phyloP scores from a whole-genome alignment of 2,888 invertebrate genomes.

The Cantharis lateralis region DNA sequence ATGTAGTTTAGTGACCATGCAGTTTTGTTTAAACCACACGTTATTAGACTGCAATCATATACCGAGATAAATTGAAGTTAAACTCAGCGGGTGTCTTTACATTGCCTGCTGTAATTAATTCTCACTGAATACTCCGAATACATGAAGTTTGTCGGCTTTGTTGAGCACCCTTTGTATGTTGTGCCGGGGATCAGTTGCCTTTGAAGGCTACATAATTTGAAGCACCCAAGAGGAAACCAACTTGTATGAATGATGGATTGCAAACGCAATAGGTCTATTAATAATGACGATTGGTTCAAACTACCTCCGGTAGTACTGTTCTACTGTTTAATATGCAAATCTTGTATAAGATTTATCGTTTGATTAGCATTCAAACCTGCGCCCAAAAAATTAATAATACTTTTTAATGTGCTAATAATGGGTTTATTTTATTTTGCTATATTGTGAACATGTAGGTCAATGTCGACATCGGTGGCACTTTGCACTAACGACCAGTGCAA shows the following conservation, averaged over 20 bases:
- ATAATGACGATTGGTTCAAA: slow-evolving; percentile 38
- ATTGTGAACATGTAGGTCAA: background rate
- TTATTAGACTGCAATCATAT: slow-evolving; percentile 31
- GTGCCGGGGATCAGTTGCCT: slow-evolving; percentile 31
- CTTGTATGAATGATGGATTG: slow-evolving; percentile 39
- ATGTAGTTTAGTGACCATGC: slow-evolving; percentile 22
- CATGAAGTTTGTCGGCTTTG: slow-evolving; percentile 30
- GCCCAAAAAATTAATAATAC: background rate
- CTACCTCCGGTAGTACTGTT: slow-evolving; percentile 32
- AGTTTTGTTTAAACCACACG: slow-evolving; percentile 30
- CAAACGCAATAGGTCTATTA: slow-evolving; percentile 41
- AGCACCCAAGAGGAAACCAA: slow-evolving; percentile 33
- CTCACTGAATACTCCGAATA: slow-evolving; percentile 30
- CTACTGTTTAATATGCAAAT: background rate
- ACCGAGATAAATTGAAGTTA: slow-evolving; percentile 31
- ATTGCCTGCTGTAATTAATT: slow-evolving; percentile 31
- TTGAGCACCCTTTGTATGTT: slow-evolving; percentile 29
- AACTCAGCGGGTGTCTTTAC: slow-evolving; percentile 33
- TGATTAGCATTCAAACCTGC: background rate
- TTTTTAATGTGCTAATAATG: background rate
- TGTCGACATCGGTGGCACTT: background rate
- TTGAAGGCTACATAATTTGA: slow-evolving; percentile 34
- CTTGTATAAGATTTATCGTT: background rate
- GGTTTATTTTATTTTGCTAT: background rate
- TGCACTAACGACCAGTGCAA: background rate